Conservation (phyloP, 2,888 invertebrate genomes). For the Pandemis corylana region DNA sequence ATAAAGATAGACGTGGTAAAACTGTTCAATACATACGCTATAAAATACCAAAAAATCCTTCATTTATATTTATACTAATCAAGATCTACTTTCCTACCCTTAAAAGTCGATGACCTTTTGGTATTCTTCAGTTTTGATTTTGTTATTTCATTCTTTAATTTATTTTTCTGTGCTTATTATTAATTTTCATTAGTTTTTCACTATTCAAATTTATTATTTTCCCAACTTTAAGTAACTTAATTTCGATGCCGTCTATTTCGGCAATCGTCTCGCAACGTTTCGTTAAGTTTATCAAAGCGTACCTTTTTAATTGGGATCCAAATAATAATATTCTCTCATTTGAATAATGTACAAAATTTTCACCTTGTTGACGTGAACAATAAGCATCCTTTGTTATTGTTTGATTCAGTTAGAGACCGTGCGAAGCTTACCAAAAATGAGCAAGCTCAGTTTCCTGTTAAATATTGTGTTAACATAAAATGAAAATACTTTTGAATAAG, state of each 20-base stretch:
- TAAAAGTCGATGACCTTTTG: too few species aligned
- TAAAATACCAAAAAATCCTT: too few species aligned
- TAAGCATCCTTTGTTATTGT: constrained; percentile 1
- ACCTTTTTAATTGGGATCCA: constrained; percentile 5
- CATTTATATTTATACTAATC: too few species aligned
- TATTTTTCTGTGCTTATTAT: too few species aligned
- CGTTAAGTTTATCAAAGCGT: constrained; percentile 3
- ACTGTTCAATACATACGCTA: too few species aligned
- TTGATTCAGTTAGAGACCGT: background rate
- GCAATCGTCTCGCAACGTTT: background rate
- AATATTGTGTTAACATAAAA: background rate
- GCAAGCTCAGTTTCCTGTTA: constrained; percentile 1
- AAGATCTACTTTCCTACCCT: too few species aligned
- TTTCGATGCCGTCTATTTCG: background rate
- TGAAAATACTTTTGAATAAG: background rate
- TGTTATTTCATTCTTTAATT: too few species aligned
- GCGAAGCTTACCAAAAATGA: constrained; percentile 5
- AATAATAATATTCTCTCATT: constrained; percentile 3
- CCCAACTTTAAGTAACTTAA: background rate
- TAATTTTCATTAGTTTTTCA: too few species aligned
- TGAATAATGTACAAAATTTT: background rate
- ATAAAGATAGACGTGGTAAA: too few species aligned
- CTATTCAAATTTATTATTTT: background rate
- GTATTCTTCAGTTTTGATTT: too few species aligned
- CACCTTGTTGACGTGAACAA: background rate